Percentiles rank a stretch among this genome's conserved stretches.
Conservation (phyloP, 2,797 vertebrate species). For the Setipinna tenuifilis region DNA sequence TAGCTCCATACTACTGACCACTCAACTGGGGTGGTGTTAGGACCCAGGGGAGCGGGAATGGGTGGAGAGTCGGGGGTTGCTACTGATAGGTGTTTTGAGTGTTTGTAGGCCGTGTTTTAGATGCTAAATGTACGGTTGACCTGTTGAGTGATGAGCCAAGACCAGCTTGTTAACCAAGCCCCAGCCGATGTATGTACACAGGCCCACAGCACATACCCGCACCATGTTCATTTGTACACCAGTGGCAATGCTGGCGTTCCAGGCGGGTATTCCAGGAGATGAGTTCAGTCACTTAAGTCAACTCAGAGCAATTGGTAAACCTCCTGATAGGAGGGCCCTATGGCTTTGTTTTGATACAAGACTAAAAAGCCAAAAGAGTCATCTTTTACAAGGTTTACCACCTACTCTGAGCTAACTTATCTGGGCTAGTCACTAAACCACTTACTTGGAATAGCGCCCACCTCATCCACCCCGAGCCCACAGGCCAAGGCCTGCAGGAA, state of each 20-base stretch:
- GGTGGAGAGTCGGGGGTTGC: neutral
- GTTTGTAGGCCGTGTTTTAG: neutral
- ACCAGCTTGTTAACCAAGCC: neutral
- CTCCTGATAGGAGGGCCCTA: too few relatives aligned
- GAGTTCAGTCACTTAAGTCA: too few relatives aligned
- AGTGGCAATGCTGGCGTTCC: neutral
- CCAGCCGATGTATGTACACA: neutral
- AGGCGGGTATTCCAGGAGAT: too few relatives aligned
- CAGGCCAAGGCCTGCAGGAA: neutral
- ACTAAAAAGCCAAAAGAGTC: too few relatives aligned
- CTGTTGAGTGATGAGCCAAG: neutral
- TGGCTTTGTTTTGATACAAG: too few relatives aligned
- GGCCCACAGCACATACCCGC: neutral
- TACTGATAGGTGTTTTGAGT: neutral
- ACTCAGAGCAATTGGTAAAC: too few relatives aligned
- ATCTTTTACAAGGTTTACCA: too few relatives aligned
- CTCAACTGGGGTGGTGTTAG: neutral
- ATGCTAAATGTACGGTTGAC: neutral
- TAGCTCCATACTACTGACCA: conserved; percentile 56
- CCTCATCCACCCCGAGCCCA: too few relatives aligned
- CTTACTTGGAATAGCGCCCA: too few relatives aligned
- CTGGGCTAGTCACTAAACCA: too few relatives aligned
- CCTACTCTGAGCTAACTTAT: too few relatives aligned
- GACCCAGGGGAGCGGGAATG: neutral
- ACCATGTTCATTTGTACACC: neutral